phyloP scores from a whole-genome alignment of 2,888 invertebrate genomes.

The Dicranocentrus wangi region DNA sequence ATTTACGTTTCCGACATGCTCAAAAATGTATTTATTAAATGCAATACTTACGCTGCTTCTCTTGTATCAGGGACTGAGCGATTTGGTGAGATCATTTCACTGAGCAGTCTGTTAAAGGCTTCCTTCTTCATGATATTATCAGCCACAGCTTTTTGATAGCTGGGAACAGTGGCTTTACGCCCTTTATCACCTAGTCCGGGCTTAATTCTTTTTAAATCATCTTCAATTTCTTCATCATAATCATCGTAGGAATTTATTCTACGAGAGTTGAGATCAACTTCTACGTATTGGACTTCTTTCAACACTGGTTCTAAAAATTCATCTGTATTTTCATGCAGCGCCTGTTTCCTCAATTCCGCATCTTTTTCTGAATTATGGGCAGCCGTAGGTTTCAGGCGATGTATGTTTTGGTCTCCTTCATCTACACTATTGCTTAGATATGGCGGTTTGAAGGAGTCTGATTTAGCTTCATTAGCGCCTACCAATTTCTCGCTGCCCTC shows the following conservation, averaged over 20 bases:
- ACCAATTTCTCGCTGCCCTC: conserved; percentile 45
- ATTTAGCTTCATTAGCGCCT: neutral
- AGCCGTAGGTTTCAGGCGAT: neutral
- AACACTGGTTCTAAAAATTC: conserved; percentile 71
- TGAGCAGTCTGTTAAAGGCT: conserved; percentile 90
- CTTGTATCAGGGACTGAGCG: conserved; percentile 83
- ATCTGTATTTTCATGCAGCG: conserved; percentile 67
- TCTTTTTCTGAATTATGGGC: conserved; percentile 30
- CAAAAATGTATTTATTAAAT: conserved; percentile 1
- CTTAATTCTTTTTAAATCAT: conserved; percentile 81
- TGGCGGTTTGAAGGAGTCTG: neutral
- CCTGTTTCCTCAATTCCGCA: conserved; percentile 34
- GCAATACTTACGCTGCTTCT: conserved; percentile 75
- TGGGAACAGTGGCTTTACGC: conserved; percentile 80
- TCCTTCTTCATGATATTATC: conserved; percentile 85
- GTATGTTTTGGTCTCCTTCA: neutral
- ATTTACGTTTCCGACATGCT: neutral
- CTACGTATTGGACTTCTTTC: conserved; percentile 64
- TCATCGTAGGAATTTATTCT: conserved; percentile 58
- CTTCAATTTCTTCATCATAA: conserved; percentile 77
- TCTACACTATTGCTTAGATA: neutral
- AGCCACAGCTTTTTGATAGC: conserved; percentile 79
- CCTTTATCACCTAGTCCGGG: conserved; percentile 84
- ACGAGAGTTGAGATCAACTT: conserved; percentile 66
- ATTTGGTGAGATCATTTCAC: conserved; percentile 90